These are phyloP conservation scores for Pedetes capensis DNA, from an alignment of 2,113 vertebrate genomes.

Conservation along the genomic window DNA sequence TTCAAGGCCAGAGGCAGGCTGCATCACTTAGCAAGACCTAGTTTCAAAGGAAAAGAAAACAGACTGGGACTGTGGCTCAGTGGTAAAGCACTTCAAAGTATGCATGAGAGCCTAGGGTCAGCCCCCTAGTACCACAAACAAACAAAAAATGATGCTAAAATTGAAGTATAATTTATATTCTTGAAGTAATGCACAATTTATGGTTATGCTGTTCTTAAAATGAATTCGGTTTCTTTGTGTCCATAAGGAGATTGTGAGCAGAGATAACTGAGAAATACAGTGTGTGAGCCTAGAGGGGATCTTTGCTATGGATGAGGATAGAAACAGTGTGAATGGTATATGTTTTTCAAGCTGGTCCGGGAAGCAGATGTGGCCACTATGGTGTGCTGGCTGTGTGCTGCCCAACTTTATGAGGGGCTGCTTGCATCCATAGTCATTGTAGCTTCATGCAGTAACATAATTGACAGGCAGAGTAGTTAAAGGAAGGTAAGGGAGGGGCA, in stretches of 20 bases:
- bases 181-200: background rate
- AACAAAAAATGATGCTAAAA: no score
- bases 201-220: conserved; percentile 5
- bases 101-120: no score
- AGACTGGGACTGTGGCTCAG: no score
- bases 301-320: background rate
- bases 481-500: background rate
- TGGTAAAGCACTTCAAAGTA: no score
- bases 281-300: background rate
- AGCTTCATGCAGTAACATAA: background rate
- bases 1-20: no score
- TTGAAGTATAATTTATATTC: no score
- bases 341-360: background rate
- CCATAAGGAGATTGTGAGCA: background rate
- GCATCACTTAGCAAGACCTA: no score
- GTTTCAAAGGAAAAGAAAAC: no score
- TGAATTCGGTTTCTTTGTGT: background rate
- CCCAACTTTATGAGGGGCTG: rapidly evolving
- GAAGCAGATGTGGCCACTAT: background rate
- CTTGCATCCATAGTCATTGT: background rate
- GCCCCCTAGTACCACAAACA: no score
- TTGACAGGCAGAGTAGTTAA: background rate
- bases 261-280: background rate
- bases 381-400: background rate
- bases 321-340: background rate